Evolutionary conservation across 2,797 vertebrate genomes (phyloP).

Genomic region (Spondyliosoma cantharus): DNA sequence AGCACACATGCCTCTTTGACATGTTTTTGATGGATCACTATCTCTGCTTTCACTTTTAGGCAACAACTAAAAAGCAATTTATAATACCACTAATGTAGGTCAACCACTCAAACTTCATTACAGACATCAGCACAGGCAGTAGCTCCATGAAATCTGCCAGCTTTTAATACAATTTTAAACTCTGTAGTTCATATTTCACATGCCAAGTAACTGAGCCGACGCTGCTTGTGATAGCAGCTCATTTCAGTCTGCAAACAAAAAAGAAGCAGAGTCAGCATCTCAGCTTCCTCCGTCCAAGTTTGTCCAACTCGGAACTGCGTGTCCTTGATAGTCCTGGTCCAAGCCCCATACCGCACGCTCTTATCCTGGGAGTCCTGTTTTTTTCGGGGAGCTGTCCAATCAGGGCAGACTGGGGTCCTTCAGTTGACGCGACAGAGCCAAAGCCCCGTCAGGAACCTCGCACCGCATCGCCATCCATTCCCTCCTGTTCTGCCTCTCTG

Average conservation of each 20-base stretch:
- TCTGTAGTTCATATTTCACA: background rate
- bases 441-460: slow-evolving; percentile 24
- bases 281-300: background rate
- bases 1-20: slow-evolving; percentile 26
- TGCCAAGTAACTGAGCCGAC: slow-evolving; percentile 21
- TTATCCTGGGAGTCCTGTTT: slow-evolving; percentile 42
- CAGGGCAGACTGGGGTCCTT: slow-evolving; percentile 30
- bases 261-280: slow-evolving; percentile 55
- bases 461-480: background rate
- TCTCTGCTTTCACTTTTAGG: slow-evolving; percentile 28
- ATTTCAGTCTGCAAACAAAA: slow-evolving; percentile 54
- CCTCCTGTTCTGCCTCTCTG: slow-evolving; percentile 29
- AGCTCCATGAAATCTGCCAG: slow-evolving; percentile 23
- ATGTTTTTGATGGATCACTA: slow-evolving; percentile 40
- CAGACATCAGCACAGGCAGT: slow-evolving; percentile 16
- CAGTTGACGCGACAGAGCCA: slow-evolving; percentile 13
- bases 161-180: slow-evolving; percentile 37
- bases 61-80: slow-evolving; percentile 35
- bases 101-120: slow-evolving; percentile 25
- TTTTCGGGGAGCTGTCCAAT: slow-evolving; percentile 22
- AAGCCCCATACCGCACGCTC: slow-evolving; percentile 56
- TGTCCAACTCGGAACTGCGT: slow-evolving; percentile 25
- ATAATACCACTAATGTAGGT: slow-evolving; percentile 30
- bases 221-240: slow-evolving; percentile 47
- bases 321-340: slow-evolving; percentile 40